Evolutionary conservation across 1,140 invertebrate genomes (phyloP).

Genomic region (Procambarus clarkii): DNA sequence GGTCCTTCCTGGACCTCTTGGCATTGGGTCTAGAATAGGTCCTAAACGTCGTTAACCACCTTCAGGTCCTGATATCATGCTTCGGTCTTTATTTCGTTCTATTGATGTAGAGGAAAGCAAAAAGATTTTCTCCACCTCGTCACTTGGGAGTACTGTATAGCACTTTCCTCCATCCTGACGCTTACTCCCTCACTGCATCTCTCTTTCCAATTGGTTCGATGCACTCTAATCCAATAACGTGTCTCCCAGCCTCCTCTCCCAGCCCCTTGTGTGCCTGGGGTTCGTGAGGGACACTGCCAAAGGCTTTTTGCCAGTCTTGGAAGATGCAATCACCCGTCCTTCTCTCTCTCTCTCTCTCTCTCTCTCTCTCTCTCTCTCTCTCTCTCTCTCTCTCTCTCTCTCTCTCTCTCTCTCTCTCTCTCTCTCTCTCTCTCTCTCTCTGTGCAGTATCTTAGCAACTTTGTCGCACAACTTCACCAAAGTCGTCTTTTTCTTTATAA

Average conservation of each 20-base stretch:
- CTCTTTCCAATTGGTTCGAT: neutral
- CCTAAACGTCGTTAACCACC: no score
- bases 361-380: neutral
- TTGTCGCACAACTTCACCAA: neutral
- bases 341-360: neutral
- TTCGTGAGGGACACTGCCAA: neutral
- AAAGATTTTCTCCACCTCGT: no score
- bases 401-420: neutral
- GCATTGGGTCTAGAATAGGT: no score
- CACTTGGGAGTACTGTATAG: neutral
- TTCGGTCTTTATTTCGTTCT: no score
- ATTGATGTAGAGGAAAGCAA: no score
- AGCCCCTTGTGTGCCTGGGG: neutral
- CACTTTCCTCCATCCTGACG: neutral
- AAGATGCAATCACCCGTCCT: neutral
- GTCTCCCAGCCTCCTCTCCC: neutral
- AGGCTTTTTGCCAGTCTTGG: neutral
- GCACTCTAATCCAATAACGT: neutral
- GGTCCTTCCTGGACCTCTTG: no score
- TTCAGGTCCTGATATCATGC: no score
- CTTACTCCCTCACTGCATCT: neutral
- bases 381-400: neutral
- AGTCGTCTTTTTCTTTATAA: neutral
- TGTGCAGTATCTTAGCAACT: neutral
- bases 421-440: neutral